Conservation (phyloP, 2,113 vertebrate species). For the Tragulus kanchil region DNA sequence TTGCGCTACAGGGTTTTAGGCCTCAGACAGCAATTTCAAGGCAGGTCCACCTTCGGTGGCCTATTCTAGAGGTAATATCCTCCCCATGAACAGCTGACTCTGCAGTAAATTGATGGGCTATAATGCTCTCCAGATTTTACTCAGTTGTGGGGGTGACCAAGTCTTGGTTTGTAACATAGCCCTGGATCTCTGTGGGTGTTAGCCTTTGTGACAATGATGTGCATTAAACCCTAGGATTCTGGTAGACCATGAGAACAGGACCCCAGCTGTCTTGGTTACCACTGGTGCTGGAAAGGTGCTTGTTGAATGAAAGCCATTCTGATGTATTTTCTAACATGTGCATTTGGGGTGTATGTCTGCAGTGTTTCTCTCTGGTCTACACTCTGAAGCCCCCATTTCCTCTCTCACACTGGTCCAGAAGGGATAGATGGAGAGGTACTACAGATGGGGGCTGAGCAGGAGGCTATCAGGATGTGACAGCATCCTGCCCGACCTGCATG, state of each 20-base stretch:
- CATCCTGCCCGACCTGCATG: background rate
- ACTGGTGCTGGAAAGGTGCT: background rate
- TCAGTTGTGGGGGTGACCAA: background rate
- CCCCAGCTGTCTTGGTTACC: background rate
- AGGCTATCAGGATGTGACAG: background rate
- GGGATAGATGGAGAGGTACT: background rate
- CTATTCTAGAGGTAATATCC: background rate
- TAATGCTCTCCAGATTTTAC: background rate
- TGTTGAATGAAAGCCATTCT: background rate
- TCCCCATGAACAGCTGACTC: background rate
- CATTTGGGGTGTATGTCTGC: background rate
- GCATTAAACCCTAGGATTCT: background rate
- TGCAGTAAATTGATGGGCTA: background rate
- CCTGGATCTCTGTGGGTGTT: background rate
- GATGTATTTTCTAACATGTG: background rate
- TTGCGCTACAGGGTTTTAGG: background rate
- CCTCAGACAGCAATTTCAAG: background rate
- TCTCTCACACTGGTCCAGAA: background rate
- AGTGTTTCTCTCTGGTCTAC: background rate
- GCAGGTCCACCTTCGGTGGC: background rate
- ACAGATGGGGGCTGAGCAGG: background rate
- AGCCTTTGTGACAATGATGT: background rate
- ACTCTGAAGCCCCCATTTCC: background rate
- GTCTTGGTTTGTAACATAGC: background rate
- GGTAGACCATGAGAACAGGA: background rate